Percentiles rank a stretch among this genome's conserved stretches.
phyloP scores from a whole-genome alignment of 2,797 vertebrate genomes.

The Ceyx erithaca region DNA sequence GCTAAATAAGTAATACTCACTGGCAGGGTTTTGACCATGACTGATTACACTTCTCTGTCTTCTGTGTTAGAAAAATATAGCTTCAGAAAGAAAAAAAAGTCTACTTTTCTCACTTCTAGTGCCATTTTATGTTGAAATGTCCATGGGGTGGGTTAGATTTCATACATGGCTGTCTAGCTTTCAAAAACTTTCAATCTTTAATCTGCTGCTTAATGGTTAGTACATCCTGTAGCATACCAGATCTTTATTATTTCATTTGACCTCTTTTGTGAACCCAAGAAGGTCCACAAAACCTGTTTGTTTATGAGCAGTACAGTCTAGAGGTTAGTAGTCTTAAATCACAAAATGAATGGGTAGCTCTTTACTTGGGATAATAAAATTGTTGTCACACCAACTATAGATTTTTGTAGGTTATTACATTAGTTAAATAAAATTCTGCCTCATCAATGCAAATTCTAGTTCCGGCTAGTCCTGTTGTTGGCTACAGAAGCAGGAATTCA shows the following conservation, averaged over 20 bases:
- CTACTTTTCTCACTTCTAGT: conserved; percentile 55
- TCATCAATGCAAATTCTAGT: conserved; percentile 63
- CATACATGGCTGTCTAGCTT: conserved; percentile 59
- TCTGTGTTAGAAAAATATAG: conserved; percentile 70
- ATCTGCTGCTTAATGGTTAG: conserved; percentile 67
- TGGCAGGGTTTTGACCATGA: conserved; percentile 69
- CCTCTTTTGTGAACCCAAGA: conserved; percentile 63
- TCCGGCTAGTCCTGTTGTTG: conserved; percentile 52
- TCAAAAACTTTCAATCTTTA: conserved; percentile 71
- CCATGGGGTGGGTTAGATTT: conserved; percentile 42
- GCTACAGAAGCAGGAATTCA: conserved; percentile 52
- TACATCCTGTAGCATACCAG: conserved; percentile 61
- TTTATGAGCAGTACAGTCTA: conserved; percentile 53
- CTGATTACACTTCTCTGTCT: conserved; percentile 62
- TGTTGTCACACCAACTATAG: conserved; percentile 45
- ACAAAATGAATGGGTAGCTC: conserved; percentile 44
- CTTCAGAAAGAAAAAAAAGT: conserved; percentile 58
- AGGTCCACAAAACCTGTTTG: conserved; percentile 67
- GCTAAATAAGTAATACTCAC: conserved; percentile 70
- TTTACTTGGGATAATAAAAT: conserved; percentile 52
- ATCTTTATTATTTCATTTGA: conserved; percentile 70
- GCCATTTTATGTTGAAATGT: conserved; percentile 56
- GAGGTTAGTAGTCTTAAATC: conserved; percentile 72
- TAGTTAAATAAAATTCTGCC: conserved; percentile 60
- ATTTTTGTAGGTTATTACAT: conserved; percentile 55